phyloP scores from a whole-genome alignment of 2,797 vertebrate genomes.

The Falco peregrinus region DNA sequence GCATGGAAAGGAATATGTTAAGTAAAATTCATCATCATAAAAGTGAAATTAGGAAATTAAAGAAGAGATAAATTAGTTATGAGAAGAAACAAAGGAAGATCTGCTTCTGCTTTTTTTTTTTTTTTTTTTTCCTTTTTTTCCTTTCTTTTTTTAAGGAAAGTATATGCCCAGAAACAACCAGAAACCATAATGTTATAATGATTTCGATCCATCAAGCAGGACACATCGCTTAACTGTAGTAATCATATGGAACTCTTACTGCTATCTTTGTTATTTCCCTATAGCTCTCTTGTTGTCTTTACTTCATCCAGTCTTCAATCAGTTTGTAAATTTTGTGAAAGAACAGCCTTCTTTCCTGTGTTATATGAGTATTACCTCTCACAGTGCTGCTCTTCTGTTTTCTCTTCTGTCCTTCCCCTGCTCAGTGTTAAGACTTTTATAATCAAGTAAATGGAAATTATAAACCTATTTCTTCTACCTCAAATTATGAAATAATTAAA shows the following conservation, averaged over 20 bases:
- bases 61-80: not conserved
- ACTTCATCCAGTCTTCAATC: not conserved
- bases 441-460: not conserved
- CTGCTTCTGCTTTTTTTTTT: not conserved
- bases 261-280: conserved; percentile 6
- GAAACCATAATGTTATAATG: conserved; percentile 1
- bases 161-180: not conserved
- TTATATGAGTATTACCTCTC: not conserved
- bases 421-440: not conserved
- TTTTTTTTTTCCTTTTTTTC: not conserved
- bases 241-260: not conserved
- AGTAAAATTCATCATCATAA: not conserved
- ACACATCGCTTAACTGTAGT: not conserved
- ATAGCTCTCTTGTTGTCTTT: not conserved
- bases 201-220: conserved; percentile 10
- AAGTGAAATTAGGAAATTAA: not conserved
- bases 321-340: not conserved
- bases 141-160: not conserved
- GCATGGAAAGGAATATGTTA: not conserved
- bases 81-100: not conserved
- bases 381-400: not conserved
- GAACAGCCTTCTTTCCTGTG: not conserved
- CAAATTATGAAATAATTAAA: not conserved
- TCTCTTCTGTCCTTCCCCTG: not conserved
- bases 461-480: not conserved